These are phyloP conservation scores for Hystrix brachyura DNA, from an alignment of 2,113 vertebrate species.

Conservation along the genomic window DNA sequence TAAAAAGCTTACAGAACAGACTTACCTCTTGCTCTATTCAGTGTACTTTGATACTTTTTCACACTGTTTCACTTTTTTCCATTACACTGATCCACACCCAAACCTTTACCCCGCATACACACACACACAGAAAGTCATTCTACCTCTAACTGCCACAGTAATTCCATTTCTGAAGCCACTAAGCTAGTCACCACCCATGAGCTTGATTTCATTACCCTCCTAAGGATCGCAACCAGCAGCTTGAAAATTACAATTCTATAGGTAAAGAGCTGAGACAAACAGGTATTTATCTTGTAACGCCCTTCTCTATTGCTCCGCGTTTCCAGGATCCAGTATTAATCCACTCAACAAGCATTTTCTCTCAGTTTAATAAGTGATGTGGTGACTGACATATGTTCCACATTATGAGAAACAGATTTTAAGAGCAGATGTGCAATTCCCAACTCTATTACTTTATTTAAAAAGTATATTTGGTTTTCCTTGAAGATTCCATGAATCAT, in stretches of 20 bases:
- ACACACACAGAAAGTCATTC: too few relatives aligned
- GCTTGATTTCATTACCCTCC: not conserved
- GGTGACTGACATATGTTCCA: slow-evolving; percentile 73
- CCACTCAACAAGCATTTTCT: slow-evolving; percentile 63
- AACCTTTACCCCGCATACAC: too few relatives aligned
- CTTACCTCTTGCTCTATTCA: not conserved
- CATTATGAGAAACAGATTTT: slow-evolving; percentile 76
- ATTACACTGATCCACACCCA: too few relatives aligned
- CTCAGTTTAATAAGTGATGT: slow-evolving; percentile 67
- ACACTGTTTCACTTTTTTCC: not conserved
- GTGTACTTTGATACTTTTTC: not conserved
- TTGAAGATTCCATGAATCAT: slow-evolving; percentile 71
- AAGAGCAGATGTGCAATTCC: slow-evolving; percentile 79
- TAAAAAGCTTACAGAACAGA: not conserved
- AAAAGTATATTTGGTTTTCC: slow-evolving; percentile 76
- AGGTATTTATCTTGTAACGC: not conserved
- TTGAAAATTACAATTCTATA: not conserved
- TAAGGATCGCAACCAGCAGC: not conserved
- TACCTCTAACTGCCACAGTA: too few relatives aligned
- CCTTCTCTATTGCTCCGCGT: slow-evolving; percentile 5
- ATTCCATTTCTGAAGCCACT: too few relatives aligned
- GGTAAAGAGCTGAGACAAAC: not conserved
- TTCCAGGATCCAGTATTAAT: slow-evolving; percentile 59
- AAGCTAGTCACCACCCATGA: not conserved
- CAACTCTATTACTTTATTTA: slow-evolving; percentile 74